Base-by-base conservation (phyloP, 2,113 vertebrate genomes). In the Esox niger region DNA sequence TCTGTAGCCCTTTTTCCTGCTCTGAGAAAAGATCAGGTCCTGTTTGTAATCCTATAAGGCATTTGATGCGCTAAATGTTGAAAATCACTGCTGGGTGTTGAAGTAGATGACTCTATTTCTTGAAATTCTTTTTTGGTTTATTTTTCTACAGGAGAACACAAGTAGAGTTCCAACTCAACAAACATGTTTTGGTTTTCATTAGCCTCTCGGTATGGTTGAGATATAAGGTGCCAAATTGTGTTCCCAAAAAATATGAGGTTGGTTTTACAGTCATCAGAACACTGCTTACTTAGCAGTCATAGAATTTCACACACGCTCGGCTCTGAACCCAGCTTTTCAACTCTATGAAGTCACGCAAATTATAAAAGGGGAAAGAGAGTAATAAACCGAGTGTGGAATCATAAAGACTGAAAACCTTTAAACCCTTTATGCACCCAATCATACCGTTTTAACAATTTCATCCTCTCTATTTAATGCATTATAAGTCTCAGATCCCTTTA, bases 401-500 rank as follows among this genome's bases (percentile, higher is more conserved):
- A 43, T 62, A 30, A 0, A 61, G 35, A 61, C 59, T 75, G 26
- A 64, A 59, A 60, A 47, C 47, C n/a, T 56, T 60, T 62, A 59
- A 69, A 60, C 54, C 17, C 31, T 55, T 75, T 15, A 59, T 27
- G 25, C n/a, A 43, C 55, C 30, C 30, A 25, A 35, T 35, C 31
- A 56, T 43, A 62, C 38, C 27, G n/a, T 20, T 23, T 47, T 55
- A 46, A 73, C 68, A 33, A 66, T 61, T 59, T 69, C 43, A 57
- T 46, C 20, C 58, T 55, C 58, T 72, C n/a, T 69, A 26, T 55
- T 68, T 47, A 57, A 57, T 43, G 62, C 69, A 54, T 71, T 66
- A 64, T 56, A 58, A 69, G 62, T 46, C 57, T 75, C 62, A 62
- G 61, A 62, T 71, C 55, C 27, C 32, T 23, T 66, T 70, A 70